These are phyloP conservation scores for Mechanitis mazaeus DNA, from an alignment of 2,888 invertebrate species.

Conservation along the genomic window DNA sequence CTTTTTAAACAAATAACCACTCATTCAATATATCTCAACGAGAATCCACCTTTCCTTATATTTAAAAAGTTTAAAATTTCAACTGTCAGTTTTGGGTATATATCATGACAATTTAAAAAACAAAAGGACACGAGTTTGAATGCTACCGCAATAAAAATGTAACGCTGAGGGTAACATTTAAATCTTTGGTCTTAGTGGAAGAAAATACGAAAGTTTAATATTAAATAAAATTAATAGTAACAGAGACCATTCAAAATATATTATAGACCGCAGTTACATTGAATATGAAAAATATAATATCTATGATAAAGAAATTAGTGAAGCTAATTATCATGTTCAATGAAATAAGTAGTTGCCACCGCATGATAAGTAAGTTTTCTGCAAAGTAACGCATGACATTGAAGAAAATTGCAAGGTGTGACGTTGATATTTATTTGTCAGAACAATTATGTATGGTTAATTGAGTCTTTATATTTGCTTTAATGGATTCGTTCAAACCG, in stretches of 20 bases:
- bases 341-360: slow-evolving; percentile 1
- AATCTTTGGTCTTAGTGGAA: background rate
- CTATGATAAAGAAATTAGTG: background rate
- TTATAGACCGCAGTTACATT: background rate
- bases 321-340: background rate
- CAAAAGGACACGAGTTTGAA: slow-evolving; percentile 42
- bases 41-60: slow-evolving; percentile 44
- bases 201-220: background rate
- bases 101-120: slow-evolving; percentile 39
- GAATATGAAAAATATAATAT: too few relatives aligned
- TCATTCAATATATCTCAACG: slow-evolving; percentile 34
- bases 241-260: background rate
- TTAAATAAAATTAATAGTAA: background rate
- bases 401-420: slow-evolving; percentile 18
- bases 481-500: slow-evolving; percentile 60
- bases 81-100: slow-evolving; percentile 9
- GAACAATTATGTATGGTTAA: slow-evolving; percentile 40
- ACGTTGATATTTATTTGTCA: slow-evolving; percentile 35
- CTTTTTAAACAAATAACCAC: slow-evolving; percentile 71
- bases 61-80: slow-evolving; percentile 43
- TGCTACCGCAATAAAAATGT: slow-evolving; percentile 63
- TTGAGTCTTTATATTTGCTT: slow-evolving; percentile 54
- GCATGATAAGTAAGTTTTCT: background rate
- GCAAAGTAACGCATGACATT: slow-evolving; percentile 8
- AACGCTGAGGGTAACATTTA: slow-evolving; percentile 33